Conservation (phyloP, 1,140 invertebrate genomes). For the Drosophila rufa region DNA sequence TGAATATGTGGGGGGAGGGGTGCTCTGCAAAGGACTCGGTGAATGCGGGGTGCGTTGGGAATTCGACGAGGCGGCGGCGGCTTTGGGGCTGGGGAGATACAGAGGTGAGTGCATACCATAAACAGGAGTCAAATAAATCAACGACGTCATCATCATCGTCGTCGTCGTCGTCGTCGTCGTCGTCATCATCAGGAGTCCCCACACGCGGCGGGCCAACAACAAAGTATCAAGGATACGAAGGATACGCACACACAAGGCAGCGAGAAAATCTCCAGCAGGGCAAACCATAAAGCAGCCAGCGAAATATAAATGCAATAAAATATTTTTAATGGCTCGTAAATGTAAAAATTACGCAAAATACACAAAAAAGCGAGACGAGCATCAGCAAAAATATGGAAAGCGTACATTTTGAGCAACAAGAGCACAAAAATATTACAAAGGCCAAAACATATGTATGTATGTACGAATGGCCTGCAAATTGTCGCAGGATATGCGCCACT, state of each 20-base stretch:
- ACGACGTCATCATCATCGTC: slow-evolving; percentile 65
- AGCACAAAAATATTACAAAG: slow-evolving; percentile 9
- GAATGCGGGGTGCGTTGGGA: neutral
- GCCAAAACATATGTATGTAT: neutral
- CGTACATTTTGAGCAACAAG: slow-evolving; percentile 8
- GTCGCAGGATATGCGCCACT: slow-evolving; percentile 46
- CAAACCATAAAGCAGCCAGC: slow-evolving; percentile 69
- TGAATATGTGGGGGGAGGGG: neutral
- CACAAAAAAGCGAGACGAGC: slow-evolving; percentile 19
- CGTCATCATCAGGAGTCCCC: slow-evolving; percentile 43
- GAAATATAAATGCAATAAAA: slow-evolving; percentile 78
- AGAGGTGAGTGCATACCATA: slow-evolving; percentile 67
- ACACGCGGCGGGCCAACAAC: slow-evolving; percentile 56
- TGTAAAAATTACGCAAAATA: slow-evolving; percentile 76
- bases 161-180: slow-evolving; percentile 37
- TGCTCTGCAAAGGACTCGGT: neutral
- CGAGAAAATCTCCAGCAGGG: slow-evolving; percentile 68
- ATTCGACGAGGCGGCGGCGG: neutral
- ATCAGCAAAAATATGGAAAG: slow-evolving; percentile 19
- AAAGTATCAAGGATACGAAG: slow-evolving; percentile 37
- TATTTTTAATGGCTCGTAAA: slow-evolving; percentile 78
- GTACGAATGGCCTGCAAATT: slow-evolving; percentile 53
- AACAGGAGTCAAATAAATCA: slow-evolving; percentile 75
- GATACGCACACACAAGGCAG: slow-evolving; percentile 33
- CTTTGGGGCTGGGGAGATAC: slow-evolving; percentile 13